Evolutionary conservation across 2,113 vertebrate genomes (phyloP).

Genomic region (Pogona vitticeps): DNA sequence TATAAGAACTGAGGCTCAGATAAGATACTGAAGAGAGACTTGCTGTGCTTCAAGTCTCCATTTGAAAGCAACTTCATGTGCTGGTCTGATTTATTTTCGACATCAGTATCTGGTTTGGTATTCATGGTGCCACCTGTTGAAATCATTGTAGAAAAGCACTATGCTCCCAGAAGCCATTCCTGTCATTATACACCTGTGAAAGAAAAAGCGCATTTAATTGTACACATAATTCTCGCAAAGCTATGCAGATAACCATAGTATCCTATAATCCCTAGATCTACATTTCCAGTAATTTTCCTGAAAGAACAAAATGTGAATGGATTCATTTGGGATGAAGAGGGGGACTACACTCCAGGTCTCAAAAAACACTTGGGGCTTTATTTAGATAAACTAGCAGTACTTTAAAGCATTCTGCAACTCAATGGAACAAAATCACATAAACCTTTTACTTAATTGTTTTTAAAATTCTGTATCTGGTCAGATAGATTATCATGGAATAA

Average conservation of each 20-base stretch:
- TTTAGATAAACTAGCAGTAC: background rate
- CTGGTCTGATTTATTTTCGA: background rate
- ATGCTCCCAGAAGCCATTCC: slow-evolving; percentile 99
- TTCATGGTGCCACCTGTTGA: slow-evolving; percentile 98
- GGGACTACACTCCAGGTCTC: too few species aligned
- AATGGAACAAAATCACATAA: background rate
- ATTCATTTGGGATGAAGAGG: background rate
- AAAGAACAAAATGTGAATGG: background rate
- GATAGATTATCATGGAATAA: background rate
- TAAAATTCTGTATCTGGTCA: too few species aligned
- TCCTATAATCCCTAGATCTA: background rate
- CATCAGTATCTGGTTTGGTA: slow-evolving; percentile 96
- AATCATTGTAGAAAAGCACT: slow-evolving; percentile 98
- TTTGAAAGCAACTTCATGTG: slow-evolving; percentile 30
- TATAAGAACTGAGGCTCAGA: slow-evolving; percentile 35
- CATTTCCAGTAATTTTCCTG: background rate
- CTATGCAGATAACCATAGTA: background rate
- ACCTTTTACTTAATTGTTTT: too few species aligned
- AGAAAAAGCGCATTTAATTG: slow-evolving; percentile 10
- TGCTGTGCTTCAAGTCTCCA: background rate
- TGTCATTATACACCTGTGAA: slow-evolving; percentile 90
- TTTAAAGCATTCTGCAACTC: background rate
- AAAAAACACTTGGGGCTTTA: background rate
- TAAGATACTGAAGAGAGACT: slow-evolving; percentile 16
- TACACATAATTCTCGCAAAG: background rate